Evolutionary conservation across 2,113 vertebrate species (phyloP), one percentile per base, ranked within the genome.

Genomic region (Seriola rivoliana): DNA sequence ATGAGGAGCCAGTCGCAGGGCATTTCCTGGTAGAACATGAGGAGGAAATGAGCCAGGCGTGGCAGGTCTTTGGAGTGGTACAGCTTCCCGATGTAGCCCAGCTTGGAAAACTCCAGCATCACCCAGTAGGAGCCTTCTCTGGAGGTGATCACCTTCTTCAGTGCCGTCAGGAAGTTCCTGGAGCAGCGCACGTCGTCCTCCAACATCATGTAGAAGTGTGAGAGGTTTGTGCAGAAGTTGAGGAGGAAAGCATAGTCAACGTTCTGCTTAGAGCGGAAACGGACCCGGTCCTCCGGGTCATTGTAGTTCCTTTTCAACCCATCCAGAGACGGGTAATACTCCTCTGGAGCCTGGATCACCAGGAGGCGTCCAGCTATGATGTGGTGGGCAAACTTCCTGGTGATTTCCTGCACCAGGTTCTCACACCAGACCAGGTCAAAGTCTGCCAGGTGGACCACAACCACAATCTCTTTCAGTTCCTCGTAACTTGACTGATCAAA

Each of bases 1-100:
- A 98, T 98, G 46, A 99, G 95, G 38, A 99, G 92, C 98, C 98
- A 99, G 83, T 99, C 98, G 0, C 98, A 99, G 92, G 98, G 98
- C 98, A 99, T 99, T 93, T 99, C 98, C 94, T 99, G 98, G 95
- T 99, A 99, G 93, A 99, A 99, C 98, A 99, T 99, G 92, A 99
- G 94, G 85, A 99, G 95, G 95, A 99, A 99, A 81, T 98, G 97
- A 16, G 98, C 98, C 88, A 99, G 76, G 1, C 98, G 96, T 5
- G 97, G 97, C 60, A 99, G 96, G 88, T 96, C 95, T 78, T 82
- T 91, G 52, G 95, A 95, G 89, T 96, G 95, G 93, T 99, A 99
- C 57, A 99, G 96, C 85, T 99, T 99, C 85, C 98, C 98, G 66
- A 99, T 99, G 92, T 99, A 99, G 1, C 98, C 98, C 85, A 99